These are phyloP conservation scores for Acleris sparsana DNA, from an alignment of 2,888 invertebrate species.

Conservation along the genomic window DNA sequence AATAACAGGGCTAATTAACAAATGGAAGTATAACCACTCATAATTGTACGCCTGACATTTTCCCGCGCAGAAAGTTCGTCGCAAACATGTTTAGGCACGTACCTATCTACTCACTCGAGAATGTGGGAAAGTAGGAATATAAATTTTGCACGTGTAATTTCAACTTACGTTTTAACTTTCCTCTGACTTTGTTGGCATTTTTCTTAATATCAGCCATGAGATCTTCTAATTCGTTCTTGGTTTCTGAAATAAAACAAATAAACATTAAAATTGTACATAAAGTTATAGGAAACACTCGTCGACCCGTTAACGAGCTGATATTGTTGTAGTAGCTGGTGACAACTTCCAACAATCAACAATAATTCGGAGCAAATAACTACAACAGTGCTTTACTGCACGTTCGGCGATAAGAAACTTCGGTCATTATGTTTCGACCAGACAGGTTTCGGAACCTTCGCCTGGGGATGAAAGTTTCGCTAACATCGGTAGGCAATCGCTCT, in stretches of 20 bases:
- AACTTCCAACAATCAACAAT: conserved; percentile 19
- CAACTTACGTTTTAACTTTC: conserved; percentile 97
- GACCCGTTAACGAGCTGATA: no score
- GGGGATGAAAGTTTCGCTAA: conserved; percentile 29
- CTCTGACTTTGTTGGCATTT: conserved; percentile 99
- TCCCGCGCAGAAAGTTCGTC: conserved; percentile 18
- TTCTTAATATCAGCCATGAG: conserved; percentile 99
- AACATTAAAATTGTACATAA: conserved; percentile 29
- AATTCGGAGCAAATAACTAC: conserved; percentile 22
- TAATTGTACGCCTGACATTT: conserved; percentile 9
- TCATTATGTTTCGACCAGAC: conserved; percentile 34
- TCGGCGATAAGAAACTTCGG: conserved; percentile 37
- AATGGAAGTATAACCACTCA: conserved; percentile 22
- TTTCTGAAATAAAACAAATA: conserved; percentile 92
- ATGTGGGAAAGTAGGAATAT: conserved; percentile 29
- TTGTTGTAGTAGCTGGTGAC: not conserved
- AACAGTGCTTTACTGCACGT: conserved; percentile 34
- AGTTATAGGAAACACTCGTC: not conserved
- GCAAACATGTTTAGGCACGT: conserved; percentile 21
- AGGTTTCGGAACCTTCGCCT: conserved; percentile 28
- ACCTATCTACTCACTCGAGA: conserved; percentile 7
- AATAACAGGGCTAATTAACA: conserved; percentile 30
- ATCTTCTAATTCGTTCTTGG: conserved; percentile 99
- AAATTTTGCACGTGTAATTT: conserved; percentile 28
- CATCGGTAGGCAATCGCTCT: conserved; percentile 36